Percentiles rank a stretch among this genome's conserved stretches.
Conservation (phyloP, 2,888 invertebrate genomes). For the Gandaritis pyraliata region DNA sequence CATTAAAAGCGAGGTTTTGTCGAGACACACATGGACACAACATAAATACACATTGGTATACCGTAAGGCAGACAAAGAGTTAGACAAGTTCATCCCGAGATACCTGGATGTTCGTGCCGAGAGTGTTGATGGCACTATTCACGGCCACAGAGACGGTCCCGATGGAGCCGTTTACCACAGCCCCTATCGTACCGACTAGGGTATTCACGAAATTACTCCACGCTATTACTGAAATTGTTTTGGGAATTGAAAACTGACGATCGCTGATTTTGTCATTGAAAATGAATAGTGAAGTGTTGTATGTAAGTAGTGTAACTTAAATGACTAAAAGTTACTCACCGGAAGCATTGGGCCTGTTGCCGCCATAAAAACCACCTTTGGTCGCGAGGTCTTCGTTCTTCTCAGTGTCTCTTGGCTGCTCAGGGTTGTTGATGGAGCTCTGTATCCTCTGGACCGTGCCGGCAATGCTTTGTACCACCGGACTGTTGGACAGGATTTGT, state of each 20-base stretch:
- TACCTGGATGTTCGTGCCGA: slow-evolving; percentile 77
- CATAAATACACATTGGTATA: slow-evolving; percentile 11
- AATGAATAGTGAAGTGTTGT: not conserved
- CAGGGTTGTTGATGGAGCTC: slow-evolving; percentile 52
- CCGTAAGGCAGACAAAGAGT: slow-evolving; percentile 37
- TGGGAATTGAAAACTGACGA: slow-evolving; percentile 20
- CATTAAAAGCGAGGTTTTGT: too few relatives aligned
- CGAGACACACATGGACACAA: not conserved
- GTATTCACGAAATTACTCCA: slow-evolving; percentile 70
- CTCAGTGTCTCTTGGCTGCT: slow-evolving; percentile 55
- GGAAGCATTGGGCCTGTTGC: slow-evolving; percentile 24
- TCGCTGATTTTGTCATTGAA: not conserved
- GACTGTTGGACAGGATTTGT: slow-evolving; percentile 57
- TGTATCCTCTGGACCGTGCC: slow-evolving; percentile 48
- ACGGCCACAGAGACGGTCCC: slow-evolving; percentile 62
- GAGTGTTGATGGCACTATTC: slow-evolving; percentile 71
- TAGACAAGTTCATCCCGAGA: slow-evolving; percentile 12
- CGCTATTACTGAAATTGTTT: slow-evolving; percentile 58
- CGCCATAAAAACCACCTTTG: slow-evolving; percentile 43
- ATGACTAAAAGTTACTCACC: slow-evolving; percentile 37
- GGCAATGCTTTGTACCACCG: slow-evolving; percentile 50
- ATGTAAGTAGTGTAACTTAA: not conserved
- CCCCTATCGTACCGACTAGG: slow-evolving; percentile 63
- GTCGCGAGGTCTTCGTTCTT: slow-evolving; percentile 44
- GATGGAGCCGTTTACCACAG: slow-evolving; percentile 65